Evolutionary conservation across 2,113 vertebrate genomes (phyloP).

Genomic region (mouse (Mus musculus)): DNA sequence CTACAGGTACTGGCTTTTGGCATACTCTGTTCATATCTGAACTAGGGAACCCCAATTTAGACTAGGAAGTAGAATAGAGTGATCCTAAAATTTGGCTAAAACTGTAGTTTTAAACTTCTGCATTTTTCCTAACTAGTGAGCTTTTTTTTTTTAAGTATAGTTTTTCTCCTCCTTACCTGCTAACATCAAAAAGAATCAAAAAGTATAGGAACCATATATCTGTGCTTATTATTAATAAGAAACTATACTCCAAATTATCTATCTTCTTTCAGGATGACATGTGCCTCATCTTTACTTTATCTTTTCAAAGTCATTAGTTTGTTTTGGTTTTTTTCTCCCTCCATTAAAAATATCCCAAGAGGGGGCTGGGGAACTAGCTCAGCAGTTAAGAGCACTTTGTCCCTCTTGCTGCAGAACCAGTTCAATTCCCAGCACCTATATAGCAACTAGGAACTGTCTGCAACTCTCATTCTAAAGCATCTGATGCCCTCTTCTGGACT

Average conservation of each 20-base stretch:
- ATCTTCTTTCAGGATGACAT: background rate
- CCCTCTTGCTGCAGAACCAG: background rate
- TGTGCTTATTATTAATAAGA: background rate
- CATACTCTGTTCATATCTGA: background rate
- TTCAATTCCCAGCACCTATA: background rate
- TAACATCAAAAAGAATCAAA: constrained; percentile 37
- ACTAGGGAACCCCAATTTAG: background rate
- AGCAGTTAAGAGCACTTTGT: background rate
- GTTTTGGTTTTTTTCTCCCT: background rate
- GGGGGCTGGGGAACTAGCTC: background rate
- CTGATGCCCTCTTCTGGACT: background rate
- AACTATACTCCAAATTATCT: background rate
- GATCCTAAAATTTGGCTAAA: background rate
- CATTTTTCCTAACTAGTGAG: background rate
- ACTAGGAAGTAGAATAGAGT: background rate
- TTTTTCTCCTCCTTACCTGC: background rate
- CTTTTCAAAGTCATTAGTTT: background rate
- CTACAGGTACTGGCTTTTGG: too few relatives aligned
- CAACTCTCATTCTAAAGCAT: background rate
- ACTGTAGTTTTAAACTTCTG: background rate
- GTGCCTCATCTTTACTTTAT: background rate
- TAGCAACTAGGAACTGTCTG: background rate
- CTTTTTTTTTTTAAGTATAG: background rate
- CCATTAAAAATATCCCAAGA: background rate
- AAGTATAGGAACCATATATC: background rate